A percentile compares a stretch with the other conserved stretches of the same genome.
Evolutionary conservation across 2,888 invertebrate species (phyloP).

Genomic region (Scaeva pyrastri): DNA sequence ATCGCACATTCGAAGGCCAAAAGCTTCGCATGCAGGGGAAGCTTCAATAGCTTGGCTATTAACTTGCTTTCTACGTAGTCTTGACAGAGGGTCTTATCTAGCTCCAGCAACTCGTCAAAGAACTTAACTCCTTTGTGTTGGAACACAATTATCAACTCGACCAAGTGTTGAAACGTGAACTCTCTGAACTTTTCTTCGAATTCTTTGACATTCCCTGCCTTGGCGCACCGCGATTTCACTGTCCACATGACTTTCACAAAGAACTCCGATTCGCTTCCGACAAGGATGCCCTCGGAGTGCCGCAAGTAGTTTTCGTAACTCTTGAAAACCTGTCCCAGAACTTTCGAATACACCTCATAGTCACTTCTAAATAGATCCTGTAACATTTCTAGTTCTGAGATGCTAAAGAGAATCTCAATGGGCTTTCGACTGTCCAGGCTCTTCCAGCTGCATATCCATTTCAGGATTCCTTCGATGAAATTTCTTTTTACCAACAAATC

Average conservation of each 20-base stretch:
- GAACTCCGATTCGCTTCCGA: constrained; percentile 78
- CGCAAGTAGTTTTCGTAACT: constrained; percentile 78
- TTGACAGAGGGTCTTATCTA: constrained; percentile 78
- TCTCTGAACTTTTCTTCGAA: constrained; percentile 77
- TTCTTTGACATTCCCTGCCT: constrained; percentile 73
- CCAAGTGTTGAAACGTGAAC: constrained; percentile 76
- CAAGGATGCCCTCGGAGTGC: neutral
- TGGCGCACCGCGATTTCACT: constrained; percentile 78
- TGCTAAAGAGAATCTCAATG: constrained; percentile 77
- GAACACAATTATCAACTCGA: constrained; percentile 78
- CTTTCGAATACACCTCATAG: constrained; percentile 76
- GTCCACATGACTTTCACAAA: constrained; percentile 77
- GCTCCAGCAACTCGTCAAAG: constrained; percentile 79
- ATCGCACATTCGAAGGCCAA: constrained; percentile 79
- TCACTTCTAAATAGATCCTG: constrained; percentile 80
- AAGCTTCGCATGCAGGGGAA: constrained; percentile 78
- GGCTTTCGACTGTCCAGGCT: constrained; percentile 31
- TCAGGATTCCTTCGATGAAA: constrained; percentile 76
- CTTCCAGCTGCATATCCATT: constrained; percentile 59
- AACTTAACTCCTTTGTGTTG: constrained; percentile 77
- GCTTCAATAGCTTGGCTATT: constrained; percentile 56
- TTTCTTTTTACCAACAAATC: constrained; percentile 76
- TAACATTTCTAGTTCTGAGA: constrained; percentile 79
- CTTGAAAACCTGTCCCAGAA: constrained; percentile 78
- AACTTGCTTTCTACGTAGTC: constrained; percentile 59